These are phyloP conservation scores for Bellardia bayeri DNA, from an alignment of 2,888 invertebrate species.

Conservation along the genomic window DNA sequence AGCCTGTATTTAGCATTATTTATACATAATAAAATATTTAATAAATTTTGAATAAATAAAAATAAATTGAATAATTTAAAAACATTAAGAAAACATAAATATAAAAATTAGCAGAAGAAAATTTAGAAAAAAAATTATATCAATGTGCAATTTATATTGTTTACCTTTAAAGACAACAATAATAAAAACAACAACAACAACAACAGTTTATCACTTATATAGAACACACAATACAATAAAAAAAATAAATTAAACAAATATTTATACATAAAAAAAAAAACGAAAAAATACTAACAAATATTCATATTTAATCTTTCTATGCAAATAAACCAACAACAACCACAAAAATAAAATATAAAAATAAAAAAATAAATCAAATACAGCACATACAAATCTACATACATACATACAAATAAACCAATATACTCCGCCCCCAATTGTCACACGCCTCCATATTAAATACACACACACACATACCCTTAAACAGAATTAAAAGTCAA, in stretches of 20 bases:
- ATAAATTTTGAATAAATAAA: conserved; percentile 36
- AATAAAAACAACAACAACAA: conserved; percentile 74
- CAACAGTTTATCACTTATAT: conserved; percentile 56
- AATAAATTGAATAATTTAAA: conserved; percentile 8
- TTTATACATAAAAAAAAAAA: conserved; percentile 69
- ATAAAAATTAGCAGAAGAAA: conserved; percentile 64
- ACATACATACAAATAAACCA: conserved; percentile 8
- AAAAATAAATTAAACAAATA: conserved; percentile 66
- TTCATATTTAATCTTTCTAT: conserved; percentile 58
- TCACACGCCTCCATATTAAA: conserved; percentile 22
- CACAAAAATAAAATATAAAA: conserved; percentile 71
- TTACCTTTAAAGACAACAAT: conserved; percentile 69
- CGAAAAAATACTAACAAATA: conserved; percentile 16
- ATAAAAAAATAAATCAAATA: conserved; percentile 55
- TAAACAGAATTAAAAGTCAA: conserved; percentile 12
- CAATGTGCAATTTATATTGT: conserved; percentile 81
- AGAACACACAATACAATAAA: conserved; percentile 19
- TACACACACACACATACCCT: conserved; percentile 19
- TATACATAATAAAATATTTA: conserved; percentile 64
- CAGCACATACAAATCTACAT: conserved; percentile 26
- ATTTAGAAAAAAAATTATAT: conserved; percentile 76
- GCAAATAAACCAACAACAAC: conserved; percentile 57
- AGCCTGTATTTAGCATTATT: conserved; percentile 78
- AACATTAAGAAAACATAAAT: conserved; percentile 64
- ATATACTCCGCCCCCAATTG: conserved; percentile 39